Evolutionary conservation across 2,113 vertebrate species (phyloP).

Genomic region (Micromys minutus): DNA sequence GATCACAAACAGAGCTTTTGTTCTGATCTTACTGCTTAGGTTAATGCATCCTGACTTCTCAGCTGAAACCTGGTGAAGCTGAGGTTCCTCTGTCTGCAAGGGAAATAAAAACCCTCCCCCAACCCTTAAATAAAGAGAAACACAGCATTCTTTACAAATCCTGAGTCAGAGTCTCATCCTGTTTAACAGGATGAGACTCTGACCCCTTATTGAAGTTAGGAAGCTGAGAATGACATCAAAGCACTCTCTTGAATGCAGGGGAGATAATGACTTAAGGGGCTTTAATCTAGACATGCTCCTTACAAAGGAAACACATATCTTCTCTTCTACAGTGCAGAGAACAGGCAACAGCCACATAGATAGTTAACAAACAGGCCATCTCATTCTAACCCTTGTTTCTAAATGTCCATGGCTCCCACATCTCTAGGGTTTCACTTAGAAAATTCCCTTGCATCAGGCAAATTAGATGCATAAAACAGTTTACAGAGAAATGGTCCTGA

Average conservation of each 20-base stretch:
- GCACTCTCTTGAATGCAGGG: neutral
- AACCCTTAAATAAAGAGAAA: neutral
- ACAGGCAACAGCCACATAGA: neutral
- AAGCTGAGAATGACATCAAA: conserved; percentile 72
- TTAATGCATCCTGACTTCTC: conserved; percentile 59
- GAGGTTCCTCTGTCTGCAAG: conserved; percentile 9
- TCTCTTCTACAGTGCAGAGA: neutral
- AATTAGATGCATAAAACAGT: neutral
- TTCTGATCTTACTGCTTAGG: conserved; percentile 57
- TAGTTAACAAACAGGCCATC: neutral
- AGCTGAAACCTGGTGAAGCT: neutral
- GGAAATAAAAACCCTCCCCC: conserved; percentile 5
- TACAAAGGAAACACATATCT: neutral
- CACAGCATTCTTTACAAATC: conserved; percentile 59
- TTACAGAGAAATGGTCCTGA: neutral
- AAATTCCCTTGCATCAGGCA: neutral
- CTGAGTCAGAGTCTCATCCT: conserved; percentile 43
- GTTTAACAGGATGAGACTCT: conserved; percentile 56
- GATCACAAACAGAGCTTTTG: conserved; percentile 57
- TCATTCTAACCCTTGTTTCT: conserved; percentile 19
- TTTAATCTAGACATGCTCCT: conserved; percentile 54
- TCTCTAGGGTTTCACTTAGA: conserved; percentile 30
- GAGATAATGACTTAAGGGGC: conserved; percentile 61
- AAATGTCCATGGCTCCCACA: neutral
- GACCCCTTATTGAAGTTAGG: conserved; percentile 46